Evolutionary conservation across 2,113 vertebrate species (phyloP).

Genomic region (Macrotis lagotis): DNA sequence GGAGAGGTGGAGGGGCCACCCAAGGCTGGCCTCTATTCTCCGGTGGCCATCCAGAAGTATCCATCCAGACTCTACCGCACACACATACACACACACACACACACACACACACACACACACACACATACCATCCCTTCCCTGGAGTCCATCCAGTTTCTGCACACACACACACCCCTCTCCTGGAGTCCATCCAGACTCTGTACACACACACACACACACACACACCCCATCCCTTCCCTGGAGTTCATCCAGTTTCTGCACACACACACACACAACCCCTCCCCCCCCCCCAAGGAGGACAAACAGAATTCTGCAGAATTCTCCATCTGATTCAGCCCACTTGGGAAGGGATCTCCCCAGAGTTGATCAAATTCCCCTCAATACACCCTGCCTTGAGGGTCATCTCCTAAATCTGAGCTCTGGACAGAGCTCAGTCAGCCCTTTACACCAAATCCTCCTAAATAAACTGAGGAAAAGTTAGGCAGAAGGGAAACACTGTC

Average conservation of each 20-base stretch:
- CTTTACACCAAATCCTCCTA: not conserved
- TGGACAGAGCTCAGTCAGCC: not conserved
- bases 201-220: not conserved
- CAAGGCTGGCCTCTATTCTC: not conserved
- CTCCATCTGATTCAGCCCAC: not conserved
- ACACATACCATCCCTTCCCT: not conserved
- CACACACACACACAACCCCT: too few relatives aligned
- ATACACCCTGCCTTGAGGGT: not conserved
- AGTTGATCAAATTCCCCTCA: not conserved
- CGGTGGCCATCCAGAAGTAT: not conserved
- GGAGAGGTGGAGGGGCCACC: not conserved
- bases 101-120: too few relatives aligned
- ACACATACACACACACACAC: not conserved
- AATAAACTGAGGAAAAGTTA: not conserved
- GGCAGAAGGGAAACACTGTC: not conserved
- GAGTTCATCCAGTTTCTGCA: too few relatives aligned
- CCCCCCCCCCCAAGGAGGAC: not conserved
- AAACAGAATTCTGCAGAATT: not conserved
- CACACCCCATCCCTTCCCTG: too few relatives aligned
- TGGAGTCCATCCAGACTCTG: too few relatives aligned
- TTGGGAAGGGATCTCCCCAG: not conserved
- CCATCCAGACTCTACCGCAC: not conserved
- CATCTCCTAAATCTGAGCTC: not conserved
- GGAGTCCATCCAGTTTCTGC: too few relatives aligned
- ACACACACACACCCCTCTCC: too few relatives aligned